Evolutionary conservation across 2,888 invertebrate genomes (phyloP).

Genomic region (Pammene fasciana): DNA sequence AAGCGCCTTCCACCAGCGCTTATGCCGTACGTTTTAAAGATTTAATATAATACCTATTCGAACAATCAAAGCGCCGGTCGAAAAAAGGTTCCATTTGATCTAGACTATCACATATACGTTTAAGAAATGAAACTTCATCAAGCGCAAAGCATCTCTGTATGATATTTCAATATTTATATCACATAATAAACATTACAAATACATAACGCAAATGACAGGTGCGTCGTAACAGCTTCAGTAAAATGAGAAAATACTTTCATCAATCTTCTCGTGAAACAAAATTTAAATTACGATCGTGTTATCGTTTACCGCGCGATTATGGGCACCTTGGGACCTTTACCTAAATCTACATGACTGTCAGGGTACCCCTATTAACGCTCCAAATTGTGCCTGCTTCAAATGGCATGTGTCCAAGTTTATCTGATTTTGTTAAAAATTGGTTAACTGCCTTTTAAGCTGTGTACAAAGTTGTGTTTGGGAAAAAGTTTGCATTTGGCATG

Average conservation of each 20-base stretch:
- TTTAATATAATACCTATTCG: too few species aligned
- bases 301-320: slow-evolving; percentile 39
- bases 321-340: slow-evolving; percentile 37
- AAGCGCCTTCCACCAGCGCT: too few species aligned
- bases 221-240: slow-evolving; percentile 20
- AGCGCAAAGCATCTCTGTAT: too few species aligned
- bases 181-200: too few species aligned
- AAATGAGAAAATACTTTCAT: slow-evolving; percentile 28
- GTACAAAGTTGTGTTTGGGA: slow-evolving; percentile 15
- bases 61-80: too few species aligned
- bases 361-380: slow-evolving; percentile 35
- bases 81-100: too few species aligned
- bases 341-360: slow-evolving; percentile 38
- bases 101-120: too few species aligned
- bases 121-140: too few species aligned
- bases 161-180: too few species aligned
- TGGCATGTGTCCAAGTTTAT: slow-evolving; percentile 40
- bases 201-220: not conserved
- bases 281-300: slow-evolving; percentile 38
- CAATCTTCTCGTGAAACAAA: slow-evolving; percentile 34
- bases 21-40: too few species aligned
- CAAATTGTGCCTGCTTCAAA: slow-evolving; percentile 27
- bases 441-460: slow-evolving; percentile 38
- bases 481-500: slow-evolving; percentile 9
- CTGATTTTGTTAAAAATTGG: slow-evolving; percentile 39